Conservation (phyloP, 2,888 invertebrate species). For the Meliscaeva auricollis region DNA sequence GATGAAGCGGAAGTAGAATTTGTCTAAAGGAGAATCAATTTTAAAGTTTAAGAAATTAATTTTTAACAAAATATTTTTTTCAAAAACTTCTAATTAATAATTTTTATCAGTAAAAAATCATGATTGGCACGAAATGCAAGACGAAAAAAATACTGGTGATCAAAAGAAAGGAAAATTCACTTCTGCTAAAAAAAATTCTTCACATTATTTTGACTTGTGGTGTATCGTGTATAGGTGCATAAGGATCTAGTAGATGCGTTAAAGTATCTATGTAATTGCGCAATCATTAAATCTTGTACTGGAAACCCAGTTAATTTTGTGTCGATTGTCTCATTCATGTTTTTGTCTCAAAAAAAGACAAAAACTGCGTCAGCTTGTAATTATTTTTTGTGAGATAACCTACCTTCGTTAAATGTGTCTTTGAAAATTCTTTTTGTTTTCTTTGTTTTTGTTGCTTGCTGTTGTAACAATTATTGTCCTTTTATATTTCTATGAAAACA, state of each 20-base stretch:
- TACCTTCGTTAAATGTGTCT: neutral
- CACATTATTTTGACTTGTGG: too few relatives aligned
- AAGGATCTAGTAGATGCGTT: neutral
- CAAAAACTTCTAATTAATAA: too few relatives aligned
- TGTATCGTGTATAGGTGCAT: too few relatives aligned
- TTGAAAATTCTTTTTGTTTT: neutral
- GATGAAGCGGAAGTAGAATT: too few relatives aligned
- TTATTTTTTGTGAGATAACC: neutral
- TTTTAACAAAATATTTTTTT: too few relatives aligned
- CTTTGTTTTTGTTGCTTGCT: neutral
- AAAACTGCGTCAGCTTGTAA: slow-evolving; percentile 9
- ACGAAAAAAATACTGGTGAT: too few relatives aligned
- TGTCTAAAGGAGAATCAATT: too few relatives aligned
- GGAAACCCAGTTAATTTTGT: slow-evolving; percentile 13
- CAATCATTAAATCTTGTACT: slow-evolving; percentile 6
- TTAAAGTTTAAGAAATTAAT: too few relatives aligned
- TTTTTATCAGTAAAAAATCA: too few relatives aligned
- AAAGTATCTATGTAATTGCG: slow-evolving; percentile 27
- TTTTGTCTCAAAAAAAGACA: slow-evolving; percentile 3
- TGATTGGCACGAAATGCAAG: too few relatives aligned
- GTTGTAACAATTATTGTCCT: neutral
- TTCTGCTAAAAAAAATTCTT: too few relatives aligned
- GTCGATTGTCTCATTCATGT: slow-evolving; percentile 14
- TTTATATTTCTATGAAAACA: neutral
- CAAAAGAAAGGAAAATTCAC: too few relatives aligned